phyloP scores from a whole-genome alignment of 2,113 vertebrate species.

The Hydropotes inermis region DNA sequence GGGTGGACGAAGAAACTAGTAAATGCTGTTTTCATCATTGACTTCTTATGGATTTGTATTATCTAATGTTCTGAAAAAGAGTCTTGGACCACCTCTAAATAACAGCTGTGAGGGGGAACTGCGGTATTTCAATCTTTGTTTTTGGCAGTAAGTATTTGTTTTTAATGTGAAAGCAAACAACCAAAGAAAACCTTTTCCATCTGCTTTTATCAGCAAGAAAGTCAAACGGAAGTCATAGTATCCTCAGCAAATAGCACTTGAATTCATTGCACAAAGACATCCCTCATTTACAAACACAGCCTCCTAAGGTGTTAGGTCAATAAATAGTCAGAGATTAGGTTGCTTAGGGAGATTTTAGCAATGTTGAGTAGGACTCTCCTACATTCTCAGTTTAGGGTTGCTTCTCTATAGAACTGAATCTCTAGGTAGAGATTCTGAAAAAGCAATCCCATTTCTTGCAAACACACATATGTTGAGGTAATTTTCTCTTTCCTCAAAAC shows the following conservation, averaged over 20 bases:
- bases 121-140: constrained; percentile 25
- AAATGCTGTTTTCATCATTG: constrained; percentile 25
- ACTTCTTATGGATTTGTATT: not conserved
- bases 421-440: not conserved
- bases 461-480: not conserved
- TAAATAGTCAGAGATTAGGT: constrained; percentile 30
- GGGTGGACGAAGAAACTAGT: not conserved
- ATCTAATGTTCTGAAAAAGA: constrained; percentile 35
- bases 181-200: constrained; percentile 59
- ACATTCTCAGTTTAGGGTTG: not conserved
- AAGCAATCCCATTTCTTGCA: not conserved
- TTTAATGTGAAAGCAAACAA: constrained; percentile 67
- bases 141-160: constrained; percentile 67
- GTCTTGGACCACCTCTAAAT: constrained; percentile 50
- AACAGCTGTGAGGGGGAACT: constrained; percentile 44
- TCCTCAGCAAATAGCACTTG: constrained; percentile 65
- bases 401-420: not conserved
- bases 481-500: constrained; percentile 31
- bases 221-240: constrained; percentile 60
- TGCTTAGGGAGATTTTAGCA: not conserved
- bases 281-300: constrained; percentile 54
- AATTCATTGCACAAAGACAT: constrained; percentile 53
- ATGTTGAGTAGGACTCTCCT: not conserved
- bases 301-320: constrained; percentile 57
- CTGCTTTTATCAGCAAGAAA: constrained; percentile 62